Percentiles rank a stretch among this genome's conserved stretches.
Conservation (phyloP, 2,888 invertebrate genomes). For the Oxycera nigricornis region DNA sequence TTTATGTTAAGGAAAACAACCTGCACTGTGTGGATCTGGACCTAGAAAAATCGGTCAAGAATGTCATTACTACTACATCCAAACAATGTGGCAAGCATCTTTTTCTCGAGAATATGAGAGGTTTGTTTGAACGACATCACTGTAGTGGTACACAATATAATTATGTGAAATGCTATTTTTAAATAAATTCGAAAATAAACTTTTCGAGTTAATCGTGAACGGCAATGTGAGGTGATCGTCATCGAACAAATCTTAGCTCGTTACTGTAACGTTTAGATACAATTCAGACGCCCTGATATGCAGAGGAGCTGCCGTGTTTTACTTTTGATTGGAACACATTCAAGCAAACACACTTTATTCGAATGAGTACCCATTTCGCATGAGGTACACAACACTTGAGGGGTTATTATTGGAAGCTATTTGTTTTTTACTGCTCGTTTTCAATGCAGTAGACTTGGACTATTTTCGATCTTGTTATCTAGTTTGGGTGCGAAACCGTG, state of each 20-base stretch:
- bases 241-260: not conserved
- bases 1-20: not conserved
- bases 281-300: not conserved
- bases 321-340: not conserved
- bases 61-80: slow-evolving; percentile 6
- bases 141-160: slow-evolving; percentile 36
- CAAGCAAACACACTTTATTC: not conserved
- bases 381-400: not conserved
- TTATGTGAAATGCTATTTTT: slow-evolving; percentile 32
- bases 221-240: slow-evolving; percentile 17
- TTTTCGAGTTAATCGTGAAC: slow-evolving; percentile 29
- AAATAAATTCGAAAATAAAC: slow-evolving; percentile 27
- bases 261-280: slow-evolving; percentile 20
- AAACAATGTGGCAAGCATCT: not conserved
- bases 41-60: slow-evolving; percentile 28
- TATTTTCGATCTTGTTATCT: slow-evolving; percentile 3
- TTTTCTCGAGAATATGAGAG: not conserved
- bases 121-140: not conserved
- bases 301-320: not conserved
- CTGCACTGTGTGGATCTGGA: too few relatives aligned
- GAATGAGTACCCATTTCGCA: slow-evolving; percentile 1
- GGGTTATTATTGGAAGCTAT: not conserved
- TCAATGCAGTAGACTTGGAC: slow-evolving; percentile 6
- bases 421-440: not conserved
- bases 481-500: not conserved